Percentiles rank a stretch among this genome's conserved stretches.
phyloP scores from a whole-genome alignment of 64 coral and sea anemone species.

The Dendrophyllia cribrosa region DNA sequence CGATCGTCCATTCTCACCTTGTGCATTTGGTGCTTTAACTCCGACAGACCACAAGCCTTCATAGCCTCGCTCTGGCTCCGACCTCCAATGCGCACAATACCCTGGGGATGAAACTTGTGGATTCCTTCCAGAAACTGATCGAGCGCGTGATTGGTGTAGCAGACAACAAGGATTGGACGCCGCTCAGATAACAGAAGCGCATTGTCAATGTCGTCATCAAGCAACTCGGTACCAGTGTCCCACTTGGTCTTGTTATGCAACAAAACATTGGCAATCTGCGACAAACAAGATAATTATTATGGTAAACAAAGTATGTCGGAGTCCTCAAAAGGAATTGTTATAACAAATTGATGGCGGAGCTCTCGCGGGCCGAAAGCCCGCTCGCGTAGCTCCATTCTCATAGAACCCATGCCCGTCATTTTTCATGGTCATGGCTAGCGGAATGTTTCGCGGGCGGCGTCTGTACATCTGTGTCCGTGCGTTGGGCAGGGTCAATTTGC shows the following conservation, averaged over 20 bases:
- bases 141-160: constrained; percentile 90
- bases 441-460: too few species aligned
- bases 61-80: constrained; percentile 76
- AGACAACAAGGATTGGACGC: constrained; percentile 84
- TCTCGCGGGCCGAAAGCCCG: too few species aligned
- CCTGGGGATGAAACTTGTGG: constrained; percentile 61
- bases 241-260: constrained; percentile 84
- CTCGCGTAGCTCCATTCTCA: too few species aligned
- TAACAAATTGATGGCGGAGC: too few species aligned
- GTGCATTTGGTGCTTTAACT: constrained; percentile 68
- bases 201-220: not conserved
- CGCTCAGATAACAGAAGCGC: not conserved
- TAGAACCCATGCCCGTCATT: too few species aligned
- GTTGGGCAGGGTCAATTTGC: too few species aligned
- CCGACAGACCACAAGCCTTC: constrained; percentile 51
- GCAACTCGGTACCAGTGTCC: constrained; percentile 71
- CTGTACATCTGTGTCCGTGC: too few species aligned
- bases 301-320: too few species aligned
- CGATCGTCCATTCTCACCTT: constrained; percentile 22
- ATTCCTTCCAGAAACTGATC: constrained; percentile 93
- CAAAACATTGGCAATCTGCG: constrained; percentile 82
- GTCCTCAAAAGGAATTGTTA: too few species aligned
- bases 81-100: constrained; percentile 76
- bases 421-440: too few species aligned
- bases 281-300: not conserved